phyloP scores from a whole-genome alignment of 2,113 vertebrate species.

The Chitala chitala region DNA sequence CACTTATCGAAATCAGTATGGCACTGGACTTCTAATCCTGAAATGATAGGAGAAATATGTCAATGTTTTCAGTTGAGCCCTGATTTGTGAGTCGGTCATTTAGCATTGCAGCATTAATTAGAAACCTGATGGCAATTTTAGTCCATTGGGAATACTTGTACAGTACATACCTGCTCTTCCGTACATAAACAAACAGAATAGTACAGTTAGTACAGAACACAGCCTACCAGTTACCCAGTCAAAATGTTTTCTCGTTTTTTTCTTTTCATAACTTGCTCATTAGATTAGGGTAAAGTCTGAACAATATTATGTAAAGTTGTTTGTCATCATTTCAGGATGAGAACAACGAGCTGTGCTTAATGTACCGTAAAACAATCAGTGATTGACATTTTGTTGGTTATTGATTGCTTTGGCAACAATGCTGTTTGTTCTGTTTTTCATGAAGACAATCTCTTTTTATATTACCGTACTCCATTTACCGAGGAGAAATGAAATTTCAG shows the following conservation, averaged over 20 bases:
- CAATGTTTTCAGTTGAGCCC: constrained; percentile 4
- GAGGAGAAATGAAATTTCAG: no score
- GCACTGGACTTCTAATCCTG: neutral
- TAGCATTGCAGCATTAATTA: neutral
- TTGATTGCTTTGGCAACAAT: no score
- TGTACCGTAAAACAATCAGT: no score
- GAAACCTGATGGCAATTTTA: neutral
- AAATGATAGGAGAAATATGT: neutral
- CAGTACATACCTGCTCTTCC: constrained; percentile 10
- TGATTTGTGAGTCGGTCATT: neutral
- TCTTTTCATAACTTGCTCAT: neutral
- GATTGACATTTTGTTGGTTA: no score
- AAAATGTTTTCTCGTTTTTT: neutral
- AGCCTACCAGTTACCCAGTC: no score
- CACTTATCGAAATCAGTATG: neutral
- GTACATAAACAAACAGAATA: neutral
- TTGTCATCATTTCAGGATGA: no score
- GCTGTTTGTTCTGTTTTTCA: no score
- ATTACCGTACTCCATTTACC: no score
- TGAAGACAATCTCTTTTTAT: no score
- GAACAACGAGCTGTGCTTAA: no score
- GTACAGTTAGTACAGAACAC: neutral
- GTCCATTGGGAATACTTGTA: constrained; percentile 13
- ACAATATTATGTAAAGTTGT: no score
- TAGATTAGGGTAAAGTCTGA: no score